Conservation (phyloP, 2,113 vertebrate genomes). For the Pachyramphus minor region DNA sequence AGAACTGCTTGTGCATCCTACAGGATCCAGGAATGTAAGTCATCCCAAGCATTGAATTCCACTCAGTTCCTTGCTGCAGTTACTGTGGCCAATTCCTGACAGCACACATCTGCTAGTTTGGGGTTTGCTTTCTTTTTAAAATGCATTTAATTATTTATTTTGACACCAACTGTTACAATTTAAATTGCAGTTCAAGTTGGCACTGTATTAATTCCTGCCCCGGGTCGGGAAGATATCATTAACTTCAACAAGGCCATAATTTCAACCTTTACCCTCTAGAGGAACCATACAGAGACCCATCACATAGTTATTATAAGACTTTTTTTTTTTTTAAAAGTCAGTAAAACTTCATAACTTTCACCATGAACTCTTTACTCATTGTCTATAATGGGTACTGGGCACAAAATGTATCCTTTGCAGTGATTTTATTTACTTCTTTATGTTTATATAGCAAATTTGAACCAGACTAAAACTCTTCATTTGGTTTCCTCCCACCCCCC, state of each 20-base stretch:
- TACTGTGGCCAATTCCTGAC: neutral
- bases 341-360: neutral
- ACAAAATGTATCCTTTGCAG: neutral
- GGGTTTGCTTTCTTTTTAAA: neutral
- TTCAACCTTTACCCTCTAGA: neutral
- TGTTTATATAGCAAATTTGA: slow-evolving; percentile 18
- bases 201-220: neutral
- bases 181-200: neutral
- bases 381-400: neutral
- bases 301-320: neutral
- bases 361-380: neutral
- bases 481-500: neutral
- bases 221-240: neutral
- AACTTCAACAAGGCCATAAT: neutral
- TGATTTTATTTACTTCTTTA: slow-evolving; percentile 34
- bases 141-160: neutral
- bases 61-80: neutral
- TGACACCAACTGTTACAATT: neutral
- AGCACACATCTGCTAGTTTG: neutral
- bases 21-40: neutral
- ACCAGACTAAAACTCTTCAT: neutral
- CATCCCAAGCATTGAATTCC: neutral
- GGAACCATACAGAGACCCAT: neutral
- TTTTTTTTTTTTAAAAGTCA: neutral
- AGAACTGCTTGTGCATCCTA: fast-evolving